Base-by-base conservation (phyloP, 37 sponge, comb jelly and placozoan genomes). In the Tethya wilhelma region DNA sequence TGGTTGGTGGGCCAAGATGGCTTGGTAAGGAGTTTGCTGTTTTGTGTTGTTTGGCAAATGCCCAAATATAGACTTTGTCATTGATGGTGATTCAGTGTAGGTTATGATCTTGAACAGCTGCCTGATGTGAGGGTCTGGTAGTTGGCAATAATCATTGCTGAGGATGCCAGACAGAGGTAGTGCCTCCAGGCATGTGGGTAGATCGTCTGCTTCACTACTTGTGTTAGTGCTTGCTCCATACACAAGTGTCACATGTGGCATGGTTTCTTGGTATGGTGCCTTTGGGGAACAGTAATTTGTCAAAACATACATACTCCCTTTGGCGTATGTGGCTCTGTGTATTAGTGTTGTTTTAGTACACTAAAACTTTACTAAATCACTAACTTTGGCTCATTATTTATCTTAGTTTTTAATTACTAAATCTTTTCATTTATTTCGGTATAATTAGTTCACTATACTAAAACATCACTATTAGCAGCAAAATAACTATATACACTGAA, bases 161-260 rank as follows among this genome's bases (percentile, higher is more conserved):
- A 49, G 55, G 25, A n/a, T 43, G 70, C 70, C 20, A 20, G 23
- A 26, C 17, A 46, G 58, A 23, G 23, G 29, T 56, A 39, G 72
- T 25, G 82, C 82, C 59, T 82, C 73, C 12, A 82, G 30, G 73
- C 82, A 82, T 4, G 73, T 30, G 17, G 64, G 32, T 20, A 82
- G 31, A 73, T 69, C 80, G 32, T 19, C 22, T 25, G 55, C 70
- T 6, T 19, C 53, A 14, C 53, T 9, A 14, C 14, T 19, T 49
- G 9, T 9, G 14, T 49, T 49, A 49, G 9, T 19, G 37, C 4
- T 29, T 3, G 26, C 38, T 34, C 25, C 46, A 5, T 8, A 26
- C 32, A 28, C 73, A 28, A n/a, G n/a, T 20, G 6, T 44, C 29
- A 26, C 29, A 26, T 25, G 73, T 44, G 32, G 38, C 69, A 32